Evolutionary conservation across 2,797 vertebrate species (phyloP).

Genomic region (Artibeus lituratus): DNA sequence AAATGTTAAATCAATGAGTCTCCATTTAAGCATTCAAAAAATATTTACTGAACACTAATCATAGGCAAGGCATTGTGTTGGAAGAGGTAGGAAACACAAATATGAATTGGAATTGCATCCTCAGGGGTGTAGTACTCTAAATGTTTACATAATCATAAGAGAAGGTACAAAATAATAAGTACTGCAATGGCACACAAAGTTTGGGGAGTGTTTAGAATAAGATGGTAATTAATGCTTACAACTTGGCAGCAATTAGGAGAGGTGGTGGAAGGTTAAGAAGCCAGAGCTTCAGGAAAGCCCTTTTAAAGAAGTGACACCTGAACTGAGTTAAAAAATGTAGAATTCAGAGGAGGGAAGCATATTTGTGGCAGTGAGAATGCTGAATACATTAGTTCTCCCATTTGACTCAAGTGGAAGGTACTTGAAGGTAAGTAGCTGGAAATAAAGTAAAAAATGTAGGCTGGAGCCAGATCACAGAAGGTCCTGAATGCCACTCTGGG

Average conservation of each 20-base stretch:
- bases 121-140: not conserved
- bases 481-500: constrained; percentile 3
- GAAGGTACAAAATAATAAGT: not conserved
- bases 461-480: not conserved
- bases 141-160: not conserved
- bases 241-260: not conserved
- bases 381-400: not conserved
- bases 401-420: not conserved
- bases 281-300: constrained; percentile 5
- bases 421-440: constrained; percentile 31
- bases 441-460: constrained; percentile 12
- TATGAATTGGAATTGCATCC: constrained; percentile 2
- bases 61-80: not conserved
- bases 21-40: constrained; percentile 57
- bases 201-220: not conserved
- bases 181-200: not conserved
- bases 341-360: not conserved
- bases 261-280: not conserved
- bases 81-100: not conserved
- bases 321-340: constrained; percentile 7
- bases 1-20: constrained; percentile 39
- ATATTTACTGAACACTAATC: constrained; percentile 34
- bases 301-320: constrained; percentile 29
- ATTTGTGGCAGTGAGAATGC: not conserved
- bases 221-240: not conserved